These are phyloP conservation scores for Aplysina aerophoba DNA, from an alignment of 37 sponge, comb jelly and placozoan species.

Conservation along the genomic window DNA sequence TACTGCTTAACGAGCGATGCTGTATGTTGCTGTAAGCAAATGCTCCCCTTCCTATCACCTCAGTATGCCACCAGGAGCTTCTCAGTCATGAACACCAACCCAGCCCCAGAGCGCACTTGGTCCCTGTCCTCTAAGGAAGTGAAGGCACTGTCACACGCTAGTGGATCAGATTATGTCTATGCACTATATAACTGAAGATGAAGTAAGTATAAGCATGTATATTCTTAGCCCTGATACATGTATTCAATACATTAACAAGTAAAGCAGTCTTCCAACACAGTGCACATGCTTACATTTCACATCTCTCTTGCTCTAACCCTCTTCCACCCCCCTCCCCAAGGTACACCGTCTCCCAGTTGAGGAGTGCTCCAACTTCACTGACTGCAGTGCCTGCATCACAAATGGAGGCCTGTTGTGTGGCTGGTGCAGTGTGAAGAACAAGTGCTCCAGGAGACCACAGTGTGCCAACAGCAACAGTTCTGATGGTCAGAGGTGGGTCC, in stretches of 20 bases:
- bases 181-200: conserved; percentile 21
- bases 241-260: too few relatives aligned
- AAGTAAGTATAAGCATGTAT: conserved; percentile 27
- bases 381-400: conserved; percentile 50
- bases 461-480: conserved; percentile 57
- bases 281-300: too few relatives aligned
- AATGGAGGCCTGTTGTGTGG: conserved; percentile 64
- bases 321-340: conserved; percentile 29
- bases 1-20: too few relatives aligned
- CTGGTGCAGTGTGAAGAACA: conserved; percentile 88
- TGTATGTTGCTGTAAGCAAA: neutral
- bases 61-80: neutral
- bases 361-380: conserved; percentile 42
- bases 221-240: too few relatives aligned
- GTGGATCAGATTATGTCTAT: conserved; percentile 52
- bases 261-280: too few relatives aligned
- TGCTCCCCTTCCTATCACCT: neutral
- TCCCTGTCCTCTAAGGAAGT: conserved; percentile 36
- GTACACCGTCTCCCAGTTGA: conserved; percentile 49
- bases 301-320: neutral
- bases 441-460: conserved; percentile 73
- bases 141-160: conserved; percentile 25
- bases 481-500: conserved; percentile 2
- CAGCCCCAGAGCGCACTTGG: conserved; percentile 14
- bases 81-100: neutral